A percentile compares a stretch with the other conserved stretches of the same genome.
Evolutionary conservation across 2,113 vertebrate species (phyloP).

Genomic region (Dipodomys stephensi): DNA sequence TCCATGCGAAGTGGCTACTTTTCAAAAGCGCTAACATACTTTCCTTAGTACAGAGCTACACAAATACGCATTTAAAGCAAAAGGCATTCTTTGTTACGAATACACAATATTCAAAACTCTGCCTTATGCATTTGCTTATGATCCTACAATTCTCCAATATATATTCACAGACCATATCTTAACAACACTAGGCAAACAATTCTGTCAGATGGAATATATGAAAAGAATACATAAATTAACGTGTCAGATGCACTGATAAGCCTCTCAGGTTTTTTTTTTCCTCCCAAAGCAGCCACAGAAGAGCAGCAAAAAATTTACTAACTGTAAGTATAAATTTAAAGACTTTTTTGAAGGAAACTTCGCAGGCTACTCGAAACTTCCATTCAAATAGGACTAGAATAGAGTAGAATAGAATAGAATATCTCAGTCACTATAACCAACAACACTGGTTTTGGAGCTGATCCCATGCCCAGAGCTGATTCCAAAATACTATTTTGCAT

Average conservation of each 20-base stretch:
- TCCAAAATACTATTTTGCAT: slow-evolving; percentile 3
- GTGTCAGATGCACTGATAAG: slow-evolving; percentile 77
- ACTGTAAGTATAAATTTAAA: slow-evolving; percentile 70
- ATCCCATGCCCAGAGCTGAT: slow-evolving; percentile 17
- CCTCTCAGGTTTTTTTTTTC: slow-evolving; percentile 61
- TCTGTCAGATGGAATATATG: slow-evolving; percentile 71
- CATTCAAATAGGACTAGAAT: slow-evolving; percentile 38
- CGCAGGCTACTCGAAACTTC: slow-evolving; percentile 73
- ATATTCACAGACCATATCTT: slow-evolving; percentile 82
- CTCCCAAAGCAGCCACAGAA: slow-evolving; percentile 58
- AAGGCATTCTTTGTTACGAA: slow-evolving; percentile 79
- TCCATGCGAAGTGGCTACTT: slow-evolving; percentile 68
- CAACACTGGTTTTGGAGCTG: slow-evolving; percentile 19
- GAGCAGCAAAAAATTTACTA: slow-evolving; percentile 67
- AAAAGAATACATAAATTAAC: slow-evolving; percentile 73
- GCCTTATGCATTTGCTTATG: slow-evolving; percentile 80
- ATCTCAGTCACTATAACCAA: background rate
- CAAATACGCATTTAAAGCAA: slow-evolving; percentile 80
- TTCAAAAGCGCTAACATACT: slow-evolving; percentile 68
- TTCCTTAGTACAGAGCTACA: slow-evolving; percentile 71
- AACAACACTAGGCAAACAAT: slow-evolving; percentile 78
- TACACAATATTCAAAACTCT: slow-evolving; percentile 69
- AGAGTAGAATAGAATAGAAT: slow-evolving; percentile 4
- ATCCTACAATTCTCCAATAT: slow-evolving; percentile 74
- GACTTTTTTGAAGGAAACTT: slow-evolving; percentile 81